Base-by-base conservation (phyloP, 1,140 invertebrate species). In the Vollenhovia emeryi region DNA sequence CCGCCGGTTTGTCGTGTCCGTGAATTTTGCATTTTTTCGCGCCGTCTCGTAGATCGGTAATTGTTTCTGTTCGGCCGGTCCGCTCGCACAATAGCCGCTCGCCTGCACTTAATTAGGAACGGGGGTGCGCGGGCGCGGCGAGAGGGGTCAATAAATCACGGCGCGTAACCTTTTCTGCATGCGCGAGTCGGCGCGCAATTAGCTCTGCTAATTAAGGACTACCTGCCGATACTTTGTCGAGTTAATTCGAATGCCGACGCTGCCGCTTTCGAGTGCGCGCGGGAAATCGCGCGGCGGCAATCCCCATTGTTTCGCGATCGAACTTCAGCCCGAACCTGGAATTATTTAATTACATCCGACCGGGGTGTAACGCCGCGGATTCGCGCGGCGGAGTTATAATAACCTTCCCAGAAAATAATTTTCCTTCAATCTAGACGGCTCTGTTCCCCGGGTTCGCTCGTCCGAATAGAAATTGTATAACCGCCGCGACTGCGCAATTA, bases 131-230 rank as follows among this genome's bases (percentile, higher is more conserved):
- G 76, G 62, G 30, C 62, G 82, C 75, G 80, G 73, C 83, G 57
- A 74, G 75, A 66, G 62, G 87, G 85, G 59, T 89, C 90, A 91
- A 92, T 93, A 93, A 93, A 93, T 93, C 91, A 93, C 79, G 86
- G 86, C 85, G 84, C 86, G 88, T 84, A 90, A 92, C 89, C 92
- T 92, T 92, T 92, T 91, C 86, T 87, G 91, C 88, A 90, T 86
- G 88, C 89, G 84, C 76, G 82, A 91, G 86, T 80, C 89, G 71
- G 87, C 85, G 87, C 68, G 91, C 92, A 93, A 93, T 93, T 93
- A 93, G 92, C 90, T 89, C 86, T 66, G 85, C 92, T 93, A 93
- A 93, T 93, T 92, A 93, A 92, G 87, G 90, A 93, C 91, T 91
- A 89, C 86, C 89, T 90, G 83, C 86, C 89, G 92, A 91, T 93